phyloP scores from a whole-genome alignment of 2,113 vertebrate species.

The Benitochromis conjunctus region DNA sequence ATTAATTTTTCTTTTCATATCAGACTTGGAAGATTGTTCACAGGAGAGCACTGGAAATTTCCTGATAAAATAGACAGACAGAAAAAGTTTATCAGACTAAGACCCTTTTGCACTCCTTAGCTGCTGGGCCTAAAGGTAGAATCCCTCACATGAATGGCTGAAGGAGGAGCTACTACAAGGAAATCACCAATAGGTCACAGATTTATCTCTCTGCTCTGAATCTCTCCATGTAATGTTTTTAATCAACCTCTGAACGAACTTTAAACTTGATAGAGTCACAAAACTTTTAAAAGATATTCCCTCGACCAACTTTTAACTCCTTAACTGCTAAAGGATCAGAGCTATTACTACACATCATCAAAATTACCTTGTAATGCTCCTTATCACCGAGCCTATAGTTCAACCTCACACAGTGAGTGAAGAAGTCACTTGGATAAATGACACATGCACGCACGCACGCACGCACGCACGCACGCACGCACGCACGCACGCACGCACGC shows the following conservation, averaged over 20 bases:
- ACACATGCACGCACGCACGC: no score
- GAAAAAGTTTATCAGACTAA: neutral
- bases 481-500: no score
- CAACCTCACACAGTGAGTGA: neutral
- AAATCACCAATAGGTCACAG: neutral
- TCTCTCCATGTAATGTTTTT: neutral
- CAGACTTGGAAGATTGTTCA: neutral
- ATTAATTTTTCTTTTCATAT: neutral
- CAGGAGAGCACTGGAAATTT: neutral
- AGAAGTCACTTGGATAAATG: no score
- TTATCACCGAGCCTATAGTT: neutral
- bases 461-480: no score
- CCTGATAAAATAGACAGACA: neutral
- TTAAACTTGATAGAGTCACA: neutral
- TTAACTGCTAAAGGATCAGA: neutral
- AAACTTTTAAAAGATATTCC: neutral
- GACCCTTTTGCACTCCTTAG: neutral
- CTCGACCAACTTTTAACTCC: neutral
- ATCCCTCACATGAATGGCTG: neutral
- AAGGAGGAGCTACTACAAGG: neutral
- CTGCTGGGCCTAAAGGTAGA: neutral
- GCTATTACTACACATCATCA: neutral
- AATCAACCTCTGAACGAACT: neutral
- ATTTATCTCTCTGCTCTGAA: neutral
- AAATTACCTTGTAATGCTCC: neutral